phyloP scores from a whole-genome alignment of 2,797 vertebrate species.

The Pipistrellus pipistrellus region DNA sequence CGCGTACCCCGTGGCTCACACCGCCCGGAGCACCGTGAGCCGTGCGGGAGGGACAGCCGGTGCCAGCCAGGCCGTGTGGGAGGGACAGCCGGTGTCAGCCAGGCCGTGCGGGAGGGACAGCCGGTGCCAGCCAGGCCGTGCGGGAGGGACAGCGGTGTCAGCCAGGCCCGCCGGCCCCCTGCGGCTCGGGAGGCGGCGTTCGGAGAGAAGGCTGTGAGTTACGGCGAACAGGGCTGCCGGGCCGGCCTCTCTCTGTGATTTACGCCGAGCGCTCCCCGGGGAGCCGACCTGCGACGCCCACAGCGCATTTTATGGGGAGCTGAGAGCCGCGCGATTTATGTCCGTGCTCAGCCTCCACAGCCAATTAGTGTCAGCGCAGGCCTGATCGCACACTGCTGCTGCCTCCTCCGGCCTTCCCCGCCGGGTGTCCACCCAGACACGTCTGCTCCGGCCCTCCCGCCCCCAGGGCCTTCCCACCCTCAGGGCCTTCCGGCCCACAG shows the following conservation, averaged over 20 bases:
- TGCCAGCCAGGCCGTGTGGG: no score
- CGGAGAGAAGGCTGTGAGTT: neutral
- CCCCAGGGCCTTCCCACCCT: no score
- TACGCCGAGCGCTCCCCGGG: accelerated
- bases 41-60: no score
- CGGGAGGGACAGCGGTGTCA: no score
- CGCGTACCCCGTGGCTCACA: neutral
- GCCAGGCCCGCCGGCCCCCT: no score
- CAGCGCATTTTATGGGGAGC: slow-evolving; percentile 36
- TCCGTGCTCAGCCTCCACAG: slow-evolving; percentile 77
- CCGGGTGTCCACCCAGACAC: neutral
- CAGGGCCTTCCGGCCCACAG: no score
- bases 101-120: no score
- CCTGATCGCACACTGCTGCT: neutral
- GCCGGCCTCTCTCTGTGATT: neutral
- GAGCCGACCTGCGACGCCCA: neutral
- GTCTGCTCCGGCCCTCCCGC: slow-evolving; percentile 30
- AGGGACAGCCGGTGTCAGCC: no score
- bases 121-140: no score
- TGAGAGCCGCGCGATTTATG: slow-evolving; percentile 76
- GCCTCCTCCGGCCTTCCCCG: neutral
- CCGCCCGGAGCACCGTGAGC: neutral
- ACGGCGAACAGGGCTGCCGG: neutral
- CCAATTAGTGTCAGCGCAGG: slow-evolving; percentile 64
- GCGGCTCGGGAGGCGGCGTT: neutral